Base-by-base conservation (phyloP, 2,888 invertebrate genomes). In the Colostygia pectinataria region DNA sequence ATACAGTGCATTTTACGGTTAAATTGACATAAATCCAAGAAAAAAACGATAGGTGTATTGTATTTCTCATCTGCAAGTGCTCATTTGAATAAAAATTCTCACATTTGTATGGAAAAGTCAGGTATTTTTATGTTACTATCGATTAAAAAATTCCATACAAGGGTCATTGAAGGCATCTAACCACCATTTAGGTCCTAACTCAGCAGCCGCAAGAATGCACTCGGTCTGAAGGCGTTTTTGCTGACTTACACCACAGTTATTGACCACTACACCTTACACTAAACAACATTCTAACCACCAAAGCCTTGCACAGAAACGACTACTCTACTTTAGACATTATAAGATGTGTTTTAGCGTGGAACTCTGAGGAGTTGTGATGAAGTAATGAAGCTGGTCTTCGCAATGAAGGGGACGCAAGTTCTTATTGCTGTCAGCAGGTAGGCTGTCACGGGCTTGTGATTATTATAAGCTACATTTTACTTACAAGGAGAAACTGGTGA, bases 201-300 rank as follows among this genome's bases (percentile, higher is more conserved):
- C 71, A 68, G 61, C 62, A 63, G 70, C 61, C 69, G 59, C 66
- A 74, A 73, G 88, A 88, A 87, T 88, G 88, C 71, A 69, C 68
- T 65, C 59, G 64, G 81, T 80, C 84, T 80, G 80, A 77, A 46
- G 59, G 64, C 60, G 81, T 89, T 89, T 89, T 89, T 89, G 86
- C 81, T 63, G 66, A 68, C 71, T 71, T 75, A 54, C 67, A 64
- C 72, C 75, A 61, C 74, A 66, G 77, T 78, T 85, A 80, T 78
- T 83, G 83, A 81, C 83, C 79, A 82, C 65, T 44, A 44, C 31
- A 29, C 9, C 1, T 3, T n/a, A n/a, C 2, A 5, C 3, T 6
- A 9, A 15, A 9, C 2, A 10, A 24, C 20, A 46, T 8, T 44
- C 0, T 48, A 71, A 70, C 53, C 20, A 13, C 31, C 58, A 2